These are phyloP conservation scores for Drosophila multiciliata DNA, from an alignment of 2,888 invertebrate genomes.

Conservation along the genomic window DNA sequence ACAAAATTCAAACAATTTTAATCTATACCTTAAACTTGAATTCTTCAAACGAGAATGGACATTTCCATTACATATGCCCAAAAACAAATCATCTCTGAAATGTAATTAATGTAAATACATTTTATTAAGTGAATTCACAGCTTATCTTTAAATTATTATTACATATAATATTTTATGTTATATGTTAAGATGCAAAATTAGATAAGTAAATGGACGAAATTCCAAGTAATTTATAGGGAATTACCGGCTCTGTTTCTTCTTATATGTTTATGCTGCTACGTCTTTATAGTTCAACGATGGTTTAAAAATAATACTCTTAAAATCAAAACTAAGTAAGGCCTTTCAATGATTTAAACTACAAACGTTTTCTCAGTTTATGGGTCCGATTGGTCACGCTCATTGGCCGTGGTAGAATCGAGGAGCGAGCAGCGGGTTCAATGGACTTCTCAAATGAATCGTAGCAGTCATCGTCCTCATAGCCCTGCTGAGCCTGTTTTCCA, in stretches of 20 bases:
- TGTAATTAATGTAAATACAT: neutral
- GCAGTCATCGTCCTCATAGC: conserved; percentile 23
- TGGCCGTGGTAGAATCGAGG: conserved; percentile 27
- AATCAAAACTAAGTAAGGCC: neutral
- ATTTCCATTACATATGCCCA: neutral
- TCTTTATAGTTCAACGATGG: neutral
- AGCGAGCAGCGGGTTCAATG: conserved; percentile 29
- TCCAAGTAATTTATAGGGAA: neutral
- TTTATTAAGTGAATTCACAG: neutral
- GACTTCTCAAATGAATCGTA: conserved; percentile 41
- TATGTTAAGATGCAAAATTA: neutral
- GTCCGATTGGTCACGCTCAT: neutral
- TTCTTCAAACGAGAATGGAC: neutral
- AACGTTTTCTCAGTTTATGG: conserved; percentile 6
- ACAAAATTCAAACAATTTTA: neutral
- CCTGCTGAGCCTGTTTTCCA: neutral
- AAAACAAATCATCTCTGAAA: neutral
- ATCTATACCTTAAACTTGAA: no score
- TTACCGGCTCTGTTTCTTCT: neutral
- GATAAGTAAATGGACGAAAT: neutral
- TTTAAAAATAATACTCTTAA: conserved; percentile 10
- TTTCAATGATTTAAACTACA: conserved; percentile 8
- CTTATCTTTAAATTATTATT: neutral
- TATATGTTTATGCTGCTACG: neutral
- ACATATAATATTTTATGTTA: neutral